Percentiles rank a stretch among this genome's conserved stretches.
Evolutionary conservation across 1,140 invertebrate genomes (phyloP).

Genomic region (Diorhabda sublineata): DNA sequence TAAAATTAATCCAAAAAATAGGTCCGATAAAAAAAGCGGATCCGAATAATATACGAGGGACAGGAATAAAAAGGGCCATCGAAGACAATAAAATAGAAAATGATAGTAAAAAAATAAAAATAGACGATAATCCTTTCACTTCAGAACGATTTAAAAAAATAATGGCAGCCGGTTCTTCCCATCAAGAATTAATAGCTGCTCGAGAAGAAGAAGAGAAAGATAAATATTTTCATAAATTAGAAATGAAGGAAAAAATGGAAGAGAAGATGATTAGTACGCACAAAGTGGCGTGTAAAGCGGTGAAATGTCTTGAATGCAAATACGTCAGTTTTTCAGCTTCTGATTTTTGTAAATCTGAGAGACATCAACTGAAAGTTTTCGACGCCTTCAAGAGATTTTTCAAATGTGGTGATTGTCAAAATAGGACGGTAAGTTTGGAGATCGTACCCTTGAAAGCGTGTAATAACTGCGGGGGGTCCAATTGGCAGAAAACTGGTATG

Average conservation of each 20-base stretch:
- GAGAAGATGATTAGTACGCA: conserved; percentile 86
- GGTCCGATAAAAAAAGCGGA: conserved; percentile 62
- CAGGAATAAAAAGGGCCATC: conserved; percentile 52
- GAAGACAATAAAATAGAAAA: conserved; percentile 44
- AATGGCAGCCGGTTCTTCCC: conserved; percentile 72
- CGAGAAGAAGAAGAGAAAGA: conserved; percentile 72
- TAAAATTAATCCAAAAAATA: conserved; percentile 60
- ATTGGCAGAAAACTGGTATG: conserved; percentile 77
- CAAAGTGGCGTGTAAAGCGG: conserved; percentile 81
- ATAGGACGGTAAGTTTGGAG: conserved; percentile 73
- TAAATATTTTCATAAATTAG: conserved; percentile 83
- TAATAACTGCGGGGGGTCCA: conserved; percentile 67
- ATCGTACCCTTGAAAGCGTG: conserved; percentile 73
- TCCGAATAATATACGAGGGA: conserved; percentile 62
- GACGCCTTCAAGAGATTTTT: conserved; percentile 86
- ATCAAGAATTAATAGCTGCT: conserved; percentile 69
- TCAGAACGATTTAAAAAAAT: conserved; percentile 73
- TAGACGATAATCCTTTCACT: conserved; percentile 47
- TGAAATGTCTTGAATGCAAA: conserved; percentile 82
- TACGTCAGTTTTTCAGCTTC: conserved; percentile 82
- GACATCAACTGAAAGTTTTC: conserved; percentile 71
- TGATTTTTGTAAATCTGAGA: conserved; percentile 77
- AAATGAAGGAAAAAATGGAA: conserved; percentile 87
- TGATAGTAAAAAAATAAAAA: conserved; percentile 50
- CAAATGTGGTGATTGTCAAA: conserved; percentile 81